Conservation (phyloP, 2,113 vertebrate genomes). For the Egretta garzetta region DNA sequence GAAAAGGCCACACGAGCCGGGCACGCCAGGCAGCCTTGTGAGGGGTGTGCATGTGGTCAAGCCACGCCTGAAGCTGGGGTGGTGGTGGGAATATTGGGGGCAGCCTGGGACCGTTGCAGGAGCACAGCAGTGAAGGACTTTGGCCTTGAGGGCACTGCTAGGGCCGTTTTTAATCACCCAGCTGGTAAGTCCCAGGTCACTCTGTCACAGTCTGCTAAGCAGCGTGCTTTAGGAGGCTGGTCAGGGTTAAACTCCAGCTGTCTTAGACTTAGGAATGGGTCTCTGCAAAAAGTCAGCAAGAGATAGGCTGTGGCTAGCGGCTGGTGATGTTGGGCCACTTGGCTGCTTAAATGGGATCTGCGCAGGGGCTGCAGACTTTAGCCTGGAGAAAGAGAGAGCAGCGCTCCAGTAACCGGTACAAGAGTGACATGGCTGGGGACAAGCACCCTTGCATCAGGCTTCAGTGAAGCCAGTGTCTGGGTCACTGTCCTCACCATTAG, state of each 20-base stretch:
- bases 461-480: accelerated
- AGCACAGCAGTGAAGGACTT: not conserved
- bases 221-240: not conserved
- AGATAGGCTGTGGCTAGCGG: not conserved
- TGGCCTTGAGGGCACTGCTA: not conserved
- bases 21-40: not conserved
- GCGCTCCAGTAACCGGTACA: not conserved
- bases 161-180: not conserved
- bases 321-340: not conserved
- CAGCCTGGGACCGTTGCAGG: not conserved
- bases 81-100: not conserved
- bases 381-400: not conserved
- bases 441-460: not conserved
- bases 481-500: not conserved
- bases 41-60: not conserved
- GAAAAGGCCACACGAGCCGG: accelerated
- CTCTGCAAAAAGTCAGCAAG: not conserved
- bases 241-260: not conserved
- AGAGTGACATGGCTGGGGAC: accelerated
- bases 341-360: not conserved
- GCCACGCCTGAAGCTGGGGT: not conserved
- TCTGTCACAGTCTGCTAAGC: not conserved
- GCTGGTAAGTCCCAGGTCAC: not conserved
- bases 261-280: not conserved
- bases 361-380: not conserved